These are phyloP conservation scores for Cepphus grylle DNA, from an alignment of 2,113 vertebrate genomes.

Conservation along the genomic window DNA sequence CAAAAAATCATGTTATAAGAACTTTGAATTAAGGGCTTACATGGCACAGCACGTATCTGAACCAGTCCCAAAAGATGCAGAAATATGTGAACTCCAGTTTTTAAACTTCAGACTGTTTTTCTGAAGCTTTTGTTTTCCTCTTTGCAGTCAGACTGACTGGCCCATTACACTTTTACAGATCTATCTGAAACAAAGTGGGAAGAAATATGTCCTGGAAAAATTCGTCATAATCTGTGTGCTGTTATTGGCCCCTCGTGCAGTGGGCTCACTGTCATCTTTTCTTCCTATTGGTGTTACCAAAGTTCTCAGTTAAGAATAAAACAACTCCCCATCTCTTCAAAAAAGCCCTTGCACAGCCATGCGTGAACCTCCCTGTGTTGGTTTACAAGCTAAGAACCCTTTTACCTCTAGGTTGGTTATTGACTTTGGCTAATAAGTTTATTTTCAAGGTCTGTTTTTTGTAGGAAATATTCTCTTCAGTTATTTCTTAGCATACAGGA, in stretches of 20 bases:
- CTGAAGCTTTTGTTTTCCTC: background rate
- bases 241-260: background rate
- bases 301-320: background rate
- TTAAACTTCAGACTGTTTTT: background rate
- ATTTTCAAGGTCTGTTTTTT: slow-evolving; percentile 36
- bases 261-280: background rate
- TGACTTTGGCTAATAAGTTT: background rate
- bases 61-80: background rate
- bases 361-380: background rate
- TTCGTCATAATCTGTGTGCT: background rate
- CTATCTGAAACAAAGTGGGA: background rate
- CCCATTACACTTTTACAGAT: background rate
- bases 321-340: background rate
- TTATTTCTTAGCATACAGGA: slow-evolving; percentile 6
- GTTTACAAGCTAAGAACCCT: background rate
- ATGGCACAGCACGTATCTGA: background rate
- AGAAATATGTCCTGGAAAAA: background rate
- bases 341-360: background rate
- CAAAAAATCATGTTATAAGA: background rate
- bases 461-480: slow-evolving; percentile 12
- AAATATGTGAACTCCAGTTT: background rate
- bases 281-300: background rate
- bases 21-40: background rate
- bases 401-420: background rate
- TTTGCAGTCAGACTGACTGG: background rate